Base-by-base conservation (phyloP, 2,888 invertebrate genomes). In the Luffia ferchaultella region DNA sequence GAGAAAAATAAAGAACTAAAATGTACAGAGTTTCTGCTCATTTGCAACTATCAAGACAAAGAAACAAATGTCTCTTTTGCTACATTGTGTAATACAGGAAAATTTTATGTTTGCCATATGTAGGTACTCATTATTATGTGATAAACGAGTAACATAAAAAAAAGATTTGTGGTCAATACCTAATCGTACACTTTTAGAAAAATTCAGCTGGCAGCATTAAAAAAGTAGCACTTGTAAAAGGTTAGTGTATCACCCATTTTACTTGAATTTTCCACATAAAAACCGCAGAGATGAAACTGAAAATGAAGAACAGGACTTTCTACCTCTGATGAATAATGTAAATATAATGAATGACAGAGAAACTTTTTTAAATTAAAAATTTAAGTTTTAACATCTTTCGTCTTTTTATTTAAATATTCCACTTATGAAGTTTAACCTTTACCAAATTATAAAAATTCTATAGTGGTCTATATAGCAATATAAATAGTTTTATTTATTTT, bases 211-310 rank as follows among this genome's bases (percentile, higher is more conserved):
- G n/a, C n/a, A n/a, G n/a, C n/a, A n/a, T n/a, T n/a, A n/a, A n/a
- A n/a, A n/a, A n/a, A n/a, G n/a, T n/a, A n/a, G n/a, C n/a, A n/a
- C n/a, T n/a, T n/a, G n/a, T n/a, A n/a, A n/a, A n/a, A n/a, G n/a
- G n/a, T n/a, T n/a, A 30, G 30, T 30, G 30, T 12, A 30, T 30
- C 30, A 30, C n/a, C 30, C 30, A 30, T 30, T 30, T 30, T 30
- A 30, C 30, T 30, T 30, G 30, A 30, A 30, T 30, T 12, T 30
- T 30, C 30, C 30, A 30, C 30, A 30, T 30, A 30, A 30, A 30
- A 30, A 30, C 30, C 30, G 50, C 45, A 50, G 45, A 50, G 45
- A 45, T 45, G 50, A 45, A 30, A 50, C 45, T 50, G 40, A 50
- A 19, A 19, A 18, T 45, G 18, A 19, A 20, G 16, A 45, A 18